A percentile compares a stretch with the other conserved stretches of the same genome.
phyloP scores from a whole-genome alignment of 2,888 invertebrate genomes.

The Melanostoma scalare region DNA sequence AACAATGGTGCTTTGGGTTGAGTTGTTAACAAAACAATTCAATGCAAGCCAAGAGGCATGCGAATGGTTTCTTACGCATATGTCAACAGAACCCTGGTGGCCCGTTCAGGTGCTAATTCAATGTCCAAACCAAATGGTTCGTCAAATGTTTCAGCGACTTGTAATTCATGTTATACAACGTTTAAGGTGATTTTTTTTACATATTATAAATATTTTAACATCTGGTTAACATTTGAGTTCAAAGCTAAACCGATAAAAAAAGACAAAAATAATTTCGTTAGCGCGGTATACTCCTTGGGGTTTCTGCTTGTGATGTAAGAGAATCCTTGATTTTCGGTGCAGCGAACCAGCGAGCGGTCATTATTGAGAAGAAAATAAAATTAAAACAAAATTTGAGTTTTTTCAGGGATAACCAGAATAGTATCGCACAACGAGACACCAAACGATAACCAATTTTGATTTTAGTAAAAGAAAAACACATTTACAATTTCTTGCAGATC shows the following conservation, averaged over 20 bases:
- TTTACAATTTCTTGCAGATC: conserved; percentile 79
- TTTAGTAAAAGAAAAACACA: background rate
- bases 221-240: no score
- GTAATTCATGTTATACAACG: conserved; percentile 97
- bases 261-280: no score
- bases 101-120: conserved; percentile 96
- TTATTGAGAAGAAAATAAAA: no score
- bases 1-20: conserved; percentile 98
- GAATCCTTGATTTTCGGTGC: no score
- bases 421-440: no score
- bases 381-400: no score
- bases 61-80: conserved; percentile 95
- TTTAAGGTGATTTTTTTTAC: conserved; percentile 84
- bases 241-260: no score
- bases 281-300: no score
- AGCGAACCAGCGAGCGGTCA: no score
- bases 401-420: no score
- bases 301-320: no score
- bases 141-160: conserved; percentile 97
- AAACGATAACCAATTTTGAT: background rate
- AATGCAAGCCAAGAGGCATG: conserved; percentile 94
- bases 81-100: conserved; percentile 98
- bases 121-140: conserved; percentile 97
- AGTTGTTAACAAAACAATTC: conserved; percentile 96
- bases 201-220: no score